phyloP scores from a whole-genome alignment of 2,113 vertebrate species.

The Phocoena phocoena region DNA sequence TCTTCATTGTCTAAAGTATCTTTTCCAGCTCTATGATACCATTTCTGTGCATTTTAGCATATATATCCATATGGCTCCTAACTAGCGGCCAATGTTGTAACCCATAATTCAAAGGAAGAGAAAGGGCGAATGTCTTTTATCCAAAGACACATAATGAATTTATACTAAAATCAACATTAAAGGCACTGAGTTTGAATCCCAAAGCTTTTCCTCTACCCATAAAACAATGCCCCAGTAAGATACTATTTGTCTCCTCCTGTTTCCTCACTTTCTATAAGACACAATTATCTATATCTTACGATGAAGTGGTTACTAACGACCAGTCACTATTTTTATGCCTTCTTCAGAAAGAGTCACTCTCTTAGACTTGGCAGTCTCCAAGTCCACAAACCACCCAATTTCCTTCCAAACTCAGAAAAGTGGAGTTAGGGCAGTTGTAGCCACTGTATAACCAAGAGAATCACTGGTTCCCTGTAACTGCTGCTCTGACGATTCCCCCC shows the following conservation, averaged over 20 bases:
- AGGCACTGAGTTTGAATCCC: not conserved
- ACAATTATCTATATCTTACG: not conserved
- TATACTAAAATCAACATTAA: constrained; percentile 14
- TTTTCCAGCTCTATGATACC: not conserved
- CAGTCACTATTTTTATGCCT: constrained; percentile 23
- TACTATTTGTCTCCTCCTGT: not conserved
- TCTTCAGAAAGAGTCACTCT: not conserved
- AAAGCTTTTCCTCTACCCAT: not conserved
- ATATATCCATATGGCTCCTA: not conserved
- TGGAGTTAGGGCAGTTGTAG: not conserved
- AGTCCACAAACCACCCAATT: not conserved
- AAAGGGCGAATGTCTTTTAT: constrained; percentile 14
- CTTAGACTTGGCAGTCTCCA: not conserved
- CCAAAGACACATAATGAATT: not conserved
- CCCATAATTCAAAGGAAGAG: constrained; percentile 5
- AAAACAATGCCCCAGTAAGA: not conserved
- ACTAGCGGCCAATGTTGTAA: constrained; percentile 8
- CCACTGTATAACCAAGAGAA: not conserved
- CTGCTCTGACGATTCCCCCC: not conserved
- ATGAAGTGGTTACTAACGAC: not conserved
- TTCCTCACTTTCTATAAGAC: not conserved
- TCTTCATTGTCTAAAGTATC: not conserved
- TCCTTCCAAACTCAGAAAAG: not conserved
- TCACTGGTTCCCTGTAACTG: not conserved
- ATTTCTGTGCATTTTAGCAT: constrained; percentile 44